Base-by-base conservation (phyloP, 2,797 vertebrate species). In the Columba guinea region DNA sequence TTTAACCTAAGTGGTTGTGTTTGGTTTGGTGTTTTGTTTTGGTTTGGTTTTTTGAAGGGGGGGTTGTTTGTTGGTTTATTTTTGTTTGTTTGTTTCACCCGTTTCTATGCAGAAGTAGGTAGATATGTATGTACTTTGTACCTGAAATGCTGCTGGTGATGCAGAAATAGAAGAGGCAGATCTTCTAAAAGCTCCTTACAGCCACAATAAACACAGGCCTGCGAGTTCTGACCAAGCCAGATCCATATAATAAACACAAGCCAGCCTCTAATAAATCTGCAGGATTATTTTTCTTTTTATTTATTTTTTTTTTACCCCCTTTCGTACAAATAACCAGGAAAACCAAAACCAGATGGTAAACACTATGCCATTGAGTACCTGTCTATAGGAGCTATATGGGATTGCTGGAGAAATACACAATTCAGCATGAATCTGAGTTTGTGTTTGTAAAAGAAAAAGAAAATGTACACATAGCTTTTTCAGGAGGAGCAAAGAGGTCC, bases 41-140 rank as follows among this genome's bases (percentile, higher is more conserved):
- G 34, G 8, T 0, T 4, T 10, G 8, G 0, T 5, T 10, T 22
- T 22, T 80, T 44, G 18, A 37, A 37, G 41, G 1, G 6, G 30
- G 11, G 12, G 58, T 84, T 46, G 30, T 62, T 65, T 44, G 44
- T 20, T 44, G 44, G 44, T 44, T 44, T 19, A 19, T 8, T 44
- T 49, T 2, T 9, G 44, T 84, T 56, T 6, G 9, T 14, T 30
- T 60, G 35, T 27, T 35, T 8, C 4, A n/a, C 21, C 12, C 32
- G 6, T 20, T 67, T 62, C 13, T 53, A 2, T 53, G 21, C 28
- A 89, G 53, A 79, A 79, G 49, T 82, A 64, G 8, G 13, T 60
- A 78, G 16, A 15, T 35, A n/a, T 5, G 15, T 34, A 34, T 15
- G 26, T 18, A 41, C 19, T 59, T 73, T 13, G 11, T 71, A 46